Percentiles rank a stretch among this genome's conserved stretches.
Evolutionary conservation across 2,888 invertebrate species (phyloP).

Genomic region (Ligdia adustata): DNA sequence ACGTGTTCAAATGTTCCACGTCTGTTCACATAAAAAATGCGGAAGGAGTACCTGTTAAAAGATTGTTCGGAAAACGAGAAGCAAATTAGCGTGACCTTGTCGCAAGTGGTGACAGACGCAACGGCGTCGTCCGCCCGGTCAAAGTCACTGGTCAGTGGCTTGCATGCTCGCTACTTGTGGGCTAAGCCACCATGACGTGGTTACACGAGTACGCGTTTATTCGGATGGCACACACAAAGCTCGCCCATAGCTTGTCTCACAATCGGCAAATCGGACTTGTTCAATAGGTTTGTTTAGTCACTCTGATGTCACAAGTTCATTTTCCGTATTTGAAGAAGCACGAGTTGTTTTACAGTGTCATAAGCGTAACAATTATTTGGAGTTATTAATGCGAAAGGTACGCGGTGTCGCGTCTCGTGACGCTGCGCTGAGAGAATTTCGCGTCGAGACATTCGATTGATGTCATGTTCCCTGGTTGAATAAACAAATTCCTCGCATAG

Average conservation of each 20-base stretch:
- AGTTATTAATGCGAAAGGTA: too few relatives aligned
- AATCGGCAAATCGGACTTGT: too few relatives aligned
- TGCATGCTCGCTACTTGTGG: conserved; percentile 33
- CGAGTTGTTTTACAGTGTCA: conserved; percentile 6
- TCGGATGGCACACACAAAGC: conserved; percentile 16
- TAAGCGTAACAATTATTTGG: conserved; percentile 10
- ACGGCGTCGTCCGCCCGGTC: conserved; percentile 52
- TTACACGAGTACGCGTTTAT: too few relatives aligned
- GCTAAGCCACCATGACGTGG: conserved; percentile 3
- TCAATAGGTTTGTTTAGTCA: too few relatives aligned
- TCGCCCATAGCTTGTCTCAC: too few relatives aligned
- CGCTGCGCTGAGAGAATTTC: conserved; percentile 13
- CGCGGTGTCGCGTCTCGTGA: conserved; percentile 6
- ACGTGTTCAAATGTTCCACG: conserved; percentile 15
- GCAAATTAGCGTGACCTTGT: conserved; percentile 58
- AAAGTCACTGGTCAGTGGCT: conserved; percentile 61
- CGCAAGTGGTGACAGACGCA: conserved; percentile 46
- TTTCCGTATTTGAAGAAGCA: too few relatives aligned
- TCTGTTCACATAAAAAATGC: conserved; percentile 37
- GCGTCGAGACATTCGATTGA: not conserved
- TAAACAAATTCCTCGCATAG: conserved; percentile 11
- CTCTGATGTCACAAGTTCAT: too few relatives aligned
- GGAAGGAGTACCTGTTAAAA: conserved; percentile 44
- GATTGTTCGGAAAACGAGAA: conserved; percentile 44
- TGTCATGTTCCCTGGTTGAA: conserved; percentile 5